Conservation (phyloP, 2,888 invertebrate genomes). For the Nomada fabriciana region DNA sequence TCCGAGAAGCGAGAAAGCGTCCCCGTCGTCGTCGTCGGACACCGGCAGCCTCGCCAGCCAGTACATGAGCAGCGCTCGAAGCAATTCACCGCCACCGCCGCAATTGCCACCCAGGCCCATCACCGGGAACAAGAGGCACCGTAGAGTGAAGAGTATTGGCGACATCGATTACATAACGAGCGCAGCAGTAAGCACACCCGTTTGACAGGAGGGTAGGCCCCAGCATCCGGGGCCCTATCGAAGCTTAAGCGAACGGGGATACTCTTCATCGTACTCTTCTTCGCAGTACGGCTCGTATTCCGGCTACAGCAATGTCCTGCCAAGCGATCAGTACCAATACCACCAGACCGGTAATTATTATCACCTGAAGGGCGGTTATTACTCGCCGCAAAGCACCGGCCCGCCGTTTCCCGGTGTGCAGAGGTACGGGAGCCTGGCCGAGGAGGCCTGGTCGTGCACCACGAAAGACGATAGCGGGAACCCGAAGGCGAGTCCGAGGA, state of each 20-base stretch:
- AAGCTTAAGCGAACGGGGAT: conserved; percentile 83
- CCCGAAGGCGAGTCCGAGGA: conserved; percentile 60
- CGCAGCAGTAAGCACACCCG: conserved; percentile 81
- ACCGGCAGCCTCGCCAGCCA: conserved; percentile 87
- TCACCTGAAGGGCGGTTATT: conserved; percentile 81
- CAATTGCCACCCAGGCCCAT: conserved; percentile 82
- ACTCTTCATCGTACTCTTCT: conserved; percentile 80
- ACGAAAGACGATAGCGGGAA: conserved; percentile 71
- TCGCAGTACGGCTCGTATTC: conserved; percentile 81
- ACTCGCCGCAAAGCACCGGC: conserved; percentile 81
- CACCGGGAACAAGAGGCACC: conserved; percentile 68
- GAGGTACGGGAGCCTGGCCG: conserved; percentile 82
- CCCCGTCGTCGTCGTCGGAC: conserved; percentile 88
- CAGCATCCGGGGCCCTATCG: conserved; percentile 82
- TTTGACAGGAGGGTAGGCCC: conserved; percentile 84
- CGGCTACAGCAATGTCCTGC: conserved; percentile 80
- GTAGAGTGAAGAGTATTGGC: conserved; percentile 85
- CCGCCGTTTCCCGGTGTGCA: conserved; percentile 81
- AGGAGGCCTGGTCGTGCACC: conserved; percentile 79
- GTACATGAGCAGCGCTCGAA: conserved; percentile 85
- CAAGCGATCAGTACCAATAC: conserved; percentile 77
- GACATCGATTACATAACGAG: conserved; percentile 87
- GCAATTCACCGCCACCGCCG: conserved; percentile 87
- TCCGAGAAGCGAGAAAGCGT: conserved; percentile 88
- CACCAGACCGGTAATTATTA: conserved; percentile 76